A percentile compares a stretch with the other conserved stretches of the same genome.
These are phyloP conservation scores for Sceloporus undulatus DNA, from an alignment of 2,113 vertebrate species.

Conservation along the genomic window DNA sequence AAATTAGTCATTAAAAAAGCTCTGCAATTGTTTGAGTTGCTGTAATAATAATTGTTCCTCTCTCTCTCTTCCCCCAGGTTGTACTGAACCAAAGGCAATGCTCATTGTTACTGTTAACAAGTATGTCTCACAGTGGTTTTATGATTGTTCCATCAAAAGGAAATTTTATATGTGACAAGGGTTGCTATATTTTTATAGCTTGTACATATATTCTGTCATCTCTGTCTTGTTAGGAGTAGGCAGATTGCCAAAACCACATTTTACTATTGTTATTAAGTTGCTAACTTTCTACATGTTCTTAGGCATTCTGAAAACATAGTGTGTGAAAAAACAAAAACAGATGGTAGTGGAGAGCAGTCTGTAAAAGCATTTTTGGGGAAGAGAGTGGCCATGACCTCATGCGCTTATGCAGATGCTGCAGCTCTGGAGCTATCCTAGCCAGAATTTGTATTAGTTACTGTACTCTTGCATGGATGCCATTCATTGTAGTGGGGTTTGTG, in stretches of 20 bases:
- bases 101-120: background rate
- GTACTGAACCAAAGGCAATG: background rate
- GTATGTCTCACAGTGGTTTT: background rate
- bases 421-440: background rate
- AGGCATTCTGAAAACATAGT: constrained; percentile 13
- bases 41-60: background rate
- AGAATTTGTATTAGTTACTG: background rate
- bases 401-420: constrained; percentile 42
- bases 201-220: background rate
- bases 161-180: background rate
- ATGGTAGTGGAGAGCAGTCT: constrained; percentile 7
- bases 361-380: constrained; percentile 17
- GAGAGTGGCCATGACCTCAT: background rate
- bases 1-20: background rate
- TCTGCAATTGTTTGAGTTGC: no score
- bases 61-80: no score
- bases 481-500: background rate
- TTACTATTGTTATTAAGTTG: constrained; percentile 33
- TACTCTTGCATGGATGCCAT: background rate
- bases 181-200: background rate
- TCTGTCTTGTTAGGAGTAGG: background rate
- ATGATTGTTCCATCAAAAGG: background rate
- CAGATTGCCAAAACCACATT: background rate
- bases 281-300: constrained; percentile 8
- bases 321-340: constrained; percentile 26